Base-by-base conservation (phyloP, 64 coral and sea anemone species). In the Montipora cactus region DNA sequence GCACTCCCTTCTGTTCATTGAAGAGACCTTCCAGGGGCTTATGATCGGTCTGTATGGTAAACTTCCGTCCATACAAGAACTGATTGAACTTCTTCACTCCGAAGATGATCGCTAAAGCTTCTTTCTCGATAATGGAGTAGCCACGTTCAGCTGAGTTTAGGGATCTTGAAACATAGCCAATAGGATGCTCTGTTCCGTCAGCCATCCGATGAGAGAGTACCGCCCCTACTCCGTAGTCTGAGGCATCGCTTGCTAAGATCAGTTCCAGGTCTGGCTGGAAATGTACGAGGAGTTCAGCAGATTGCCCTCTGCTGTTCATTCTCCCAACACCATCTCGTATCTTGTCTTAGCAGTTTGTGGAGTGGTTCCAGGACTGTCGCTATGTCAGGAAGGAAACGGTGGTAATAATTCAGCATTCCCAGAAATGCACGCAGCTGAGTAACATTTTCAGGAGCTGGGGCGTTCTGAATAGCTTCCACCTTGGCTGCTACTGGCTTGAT, bases 361-460 rank as follows among this genome's bases (percentile, higher is more conserved):
- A 95, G 76, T 8, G 76, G 88, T 58, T 78, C 81, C 16, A 95
- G 77, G 15, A 72, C 67, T 6, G 81, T 87, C 2, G 77, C 51
- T 22, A 93, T 10, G 53, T 93, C 61, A 5, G 90, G 77, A 44
- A 96, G 49, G 51, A 96, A 93, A 49, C 44, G 76, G 23, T 81
- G 67, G 69, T 96, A 84, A 28, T 89, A 96, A 57, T 96, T 84
- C 5, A 96, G 62, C 90, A 92, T 96, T 18, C 95, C 90, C 0
- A 89, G 78, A 37, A 89, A 96, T 19, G 90, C 50, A 6, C 71
- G 64, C 18, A 96, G 62, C 90, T 96, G 52, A 49, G 52, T 89
- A 48, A 70, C 44, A 21, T 93, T 75, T 18, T 57, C 49, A 15
- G 86, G 87, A 0, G 7, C 18, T 61, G 90, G 90, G 8, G 95